phyloP scores from a whole-genome alignment of 2,888 invertebrate species.

The Diarsia rubi region DNA sequence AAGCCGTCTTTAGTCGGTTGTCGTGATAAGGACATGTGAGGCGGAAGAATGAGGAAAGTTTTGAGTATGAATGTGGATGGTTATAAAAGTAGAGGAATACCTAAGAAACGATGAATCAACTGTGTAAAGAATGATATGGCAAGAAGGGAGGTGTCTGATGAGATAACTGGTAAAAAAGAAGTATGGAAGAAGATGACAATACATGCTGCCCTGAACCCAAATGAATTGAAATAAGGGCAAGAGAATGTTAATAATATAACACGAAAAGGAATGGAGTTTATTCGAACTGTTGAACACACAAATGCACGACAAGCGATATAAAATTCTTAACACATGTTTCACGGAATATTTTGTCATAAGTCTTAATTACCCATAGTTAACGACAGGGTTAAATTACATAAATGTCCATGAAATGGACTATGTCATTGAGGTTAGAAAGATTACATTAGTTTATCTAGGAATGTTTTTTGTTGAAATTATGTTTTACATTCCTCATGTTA shows the following conservation, averaged over 20 bases:
- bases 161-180: too few relatives aligned
- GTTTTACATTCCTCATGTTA: neutral
- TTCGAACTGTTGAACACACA: neutral
- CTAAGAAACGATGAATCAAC: too few relatives aligned
- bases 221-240: too few relatives aligned
- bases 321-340: neutral
- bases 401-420: conserved; percentile 5
- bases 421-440: conserved; percentile 26
- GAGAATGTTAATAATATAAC: too few relatives aligned
- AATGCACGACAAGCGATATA: neutral
- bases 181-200: too few relatives aligned
- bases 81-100: too few relatives aligned
- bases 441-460: conserved; percentile 28
- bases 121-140: too few relatives aligned
- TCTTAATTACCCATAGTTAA: conserved; percentile 25
- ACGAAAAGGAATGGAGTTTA: neutral
- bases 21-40: too few relatives aligned
- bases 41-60: too few relatives aligned
- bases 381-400: conserved; percentile 16
- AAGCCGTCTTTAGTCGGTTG: neutral
- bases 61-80: too few relatives aligned
- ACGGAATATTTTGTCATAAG: conserved; percentile 2
- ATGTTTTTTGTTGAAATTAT: conserved; percentile 23
- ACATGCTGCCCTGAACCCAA: too few relatives aligned
- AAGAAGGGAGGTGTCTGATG: too few relatives aligned